phyloP scores from a whole-genome alignment of 2,113 vertebrate species.

The Indri indri region DNA sequence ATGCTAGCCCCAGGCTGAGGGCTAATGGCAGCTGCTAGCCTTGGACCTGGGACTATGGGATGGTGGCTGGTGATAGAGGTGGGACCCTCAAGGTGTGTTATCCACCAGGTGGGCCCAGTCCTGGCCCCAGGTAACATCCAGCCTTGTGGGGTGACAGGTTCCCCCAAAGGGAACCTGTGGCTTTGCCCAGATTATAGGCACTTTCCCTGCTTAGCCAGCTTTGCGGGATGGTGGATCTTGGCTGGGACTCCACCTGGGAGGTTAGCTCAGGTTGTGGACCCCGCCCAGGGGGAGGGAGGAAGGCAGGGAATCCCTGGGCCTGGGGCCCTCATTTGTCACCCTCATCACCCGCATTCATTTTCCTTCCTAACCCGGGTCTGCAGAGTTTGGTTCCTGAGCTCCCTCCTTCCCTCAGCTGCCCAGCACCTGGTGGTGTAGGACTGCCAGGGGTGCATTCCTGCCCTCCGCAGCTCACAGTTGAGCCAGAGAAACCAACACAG shows the following conservation, averaged over 20 bases:
- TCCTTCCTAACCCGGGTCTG: neutral
- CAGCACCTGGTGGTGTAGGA: fast-evolving
- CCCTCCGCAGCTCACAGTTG: neutral
- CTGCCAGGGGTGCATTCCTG: neutral
- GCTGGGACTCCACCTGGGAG: neutral
- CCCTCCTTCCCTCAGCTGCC: neutral
- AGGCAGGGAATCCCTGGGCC: neutral
- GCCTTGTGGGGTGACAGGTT: neutral
- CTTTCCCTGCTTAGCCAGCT: neutral
- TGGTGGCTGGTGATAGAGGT: neutral
- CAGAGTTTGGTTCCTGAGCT: neutral
- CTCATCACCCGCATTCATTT: neutral
- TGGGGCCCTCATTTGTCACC: neutral
- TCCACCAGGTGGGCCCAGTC: neutral
- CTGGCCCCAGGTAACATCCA: neutral
- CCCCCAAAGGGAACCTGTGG: too few relatives aligned
- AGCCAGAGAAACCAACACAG: neutral
- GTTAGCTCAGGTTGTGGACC: neutral
- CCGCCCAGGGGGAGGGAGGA: neutral
- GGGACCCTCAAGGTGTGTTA: too few relatives aligned
- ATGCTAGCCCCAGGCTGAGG: neutral
- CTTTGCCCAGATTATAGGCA: neutral
- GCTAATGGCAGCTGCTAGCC: neutral
- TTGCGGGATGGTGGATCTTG: neutral
- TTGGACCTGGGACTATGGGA: neutral